Percentiles rank a stretch among this genome's conserved stretches.
phyloP scores from a whole-genome alignment of 2,797 vertebrate species.

The Chloroceryle inda region DNA sequence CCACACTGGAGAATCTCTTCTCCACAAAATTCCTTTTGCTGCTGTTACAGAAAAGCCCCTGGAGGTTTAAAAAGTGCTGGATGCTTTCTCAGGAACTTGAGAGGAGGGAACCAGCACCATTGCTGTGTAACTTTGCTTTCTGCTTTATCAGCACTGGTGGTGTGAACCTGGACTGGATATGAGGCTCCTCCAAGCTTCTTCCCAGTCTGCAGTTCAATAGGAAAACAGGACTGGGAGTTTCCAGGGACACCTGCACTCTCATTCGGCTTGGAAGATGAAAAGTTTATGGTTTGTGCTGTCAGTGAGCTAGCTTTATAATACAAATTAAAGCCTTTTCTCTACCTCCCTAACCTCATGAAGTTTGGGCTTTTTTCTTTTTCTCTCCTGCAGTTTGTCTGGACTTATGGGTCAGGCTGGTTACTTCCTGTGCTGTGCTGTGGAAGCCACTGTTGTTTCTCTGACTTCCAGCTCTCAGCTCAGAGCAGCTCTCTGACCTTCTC shows the following conservation, averaged over 20 bases:
- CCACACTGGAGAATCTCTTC: not conserved
- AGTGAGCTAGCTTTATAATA: not conserved
- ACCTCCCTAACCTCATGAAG: not conserved
- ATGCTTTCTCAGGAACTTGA: not conserved
- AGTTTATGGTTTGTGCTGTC: not conserved
- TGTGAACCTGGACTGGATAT: not conserved
- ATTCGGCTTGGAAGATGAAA: not conserved
- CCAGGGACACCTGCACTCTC: not conserved
- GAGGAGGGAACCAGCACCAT: not conserved
- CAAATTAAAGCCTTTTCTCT: not conserved
- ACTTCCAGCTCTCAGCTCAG: not conserved
- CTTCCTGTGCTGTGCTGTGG: not conserved
- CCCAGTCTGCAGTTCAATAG: not conserved
- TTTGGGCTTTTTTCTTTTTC: not conserved
- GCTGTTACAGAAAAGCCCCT: not conserved
- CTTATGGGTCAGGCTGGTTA: not conserved
- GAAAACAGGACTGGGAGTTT: not conserved
- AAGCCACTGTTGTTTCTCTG: not conserved
- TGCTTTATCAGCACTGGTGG: not conserved
- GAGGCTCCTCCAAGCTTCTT: not conserved
- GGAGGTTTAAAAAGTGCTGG: not conserved
- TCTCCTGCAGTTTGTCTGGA: not conserved
- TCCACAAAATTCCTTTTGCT: not conserved
- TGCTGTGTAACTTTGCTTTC: not conserved
- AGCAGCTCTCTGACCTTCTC: constrained; percentile 24